Conservation (phyloP, 2,797 vertebrate species). For the Hoplostethus mediterraneus region DNA sequence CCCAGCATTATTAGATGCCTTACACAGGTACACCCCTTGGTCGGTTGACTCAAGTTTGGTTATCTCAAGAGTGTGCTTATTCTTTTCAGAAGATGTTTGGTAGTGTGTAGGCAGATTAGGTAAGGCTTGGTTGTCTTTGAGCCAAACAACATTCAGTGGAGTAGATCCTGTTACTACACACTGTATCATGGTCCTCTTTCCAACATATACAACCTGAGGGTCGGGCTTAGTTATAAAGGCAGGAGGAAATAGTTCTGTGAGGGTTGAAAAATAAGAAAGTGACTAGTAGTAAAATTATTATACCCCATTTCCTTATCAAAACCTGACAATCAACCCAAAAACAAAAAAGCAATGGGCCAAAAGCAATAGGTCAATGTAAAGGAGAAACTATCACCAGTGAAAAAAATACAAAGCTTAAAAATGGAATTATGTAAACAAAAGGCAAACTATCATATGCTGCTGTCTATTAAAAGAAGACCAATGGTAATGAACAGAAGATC, state of each 20-base stretch:
- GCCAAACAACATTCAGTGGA: conserved; percentile 88
- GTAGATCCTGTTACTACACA: conserved; percentile 89
- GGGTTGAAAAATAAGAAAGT: conserved; percentile 57
- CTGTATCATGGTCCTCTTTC: conserved; percentile 88
- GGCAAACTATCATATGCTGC: neutral
- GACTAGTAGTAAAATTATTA: conserved; percentile 51
- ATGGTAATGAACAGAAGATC: neutral
- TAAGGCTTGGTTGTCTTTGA: conserved; percentile 86
- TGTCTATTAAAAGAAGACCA: neutral
- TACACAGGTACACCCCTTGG: conserved; percentile 88
- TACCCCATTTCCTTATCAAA: conserved; percentile 1
- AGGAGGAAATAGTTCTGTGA: conserved; percentile 89
- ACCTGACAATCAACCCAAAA: neutral
- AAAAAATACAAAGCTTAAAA: neutral
- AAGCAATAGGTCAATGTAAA: neutral
- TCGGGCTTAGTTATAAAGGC: conserved; percentile 91
- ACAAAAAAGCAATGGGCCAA: too few species aligned
- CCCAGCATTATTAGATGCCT: conserved; percentile 89
- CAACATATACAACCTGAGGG: conserved; percentile 89
- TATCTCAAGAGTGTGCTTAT: conserved; percentile 90
- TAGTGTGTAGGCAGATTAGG: conserved; percentile 76
- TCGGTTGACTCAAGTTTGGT: conserved; percentile 79
- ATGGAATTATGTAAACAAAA: neutral
- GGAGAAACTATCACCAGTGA: neutral
- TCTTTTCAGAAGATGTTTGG: conserved; percentile 84